Percentiles rank a stretch among this genome's conserved stretches.
phyloP scores from a whole-genome alignment of 2,797 vertebrate species.

The Anisognathus igniventris region DNA sequence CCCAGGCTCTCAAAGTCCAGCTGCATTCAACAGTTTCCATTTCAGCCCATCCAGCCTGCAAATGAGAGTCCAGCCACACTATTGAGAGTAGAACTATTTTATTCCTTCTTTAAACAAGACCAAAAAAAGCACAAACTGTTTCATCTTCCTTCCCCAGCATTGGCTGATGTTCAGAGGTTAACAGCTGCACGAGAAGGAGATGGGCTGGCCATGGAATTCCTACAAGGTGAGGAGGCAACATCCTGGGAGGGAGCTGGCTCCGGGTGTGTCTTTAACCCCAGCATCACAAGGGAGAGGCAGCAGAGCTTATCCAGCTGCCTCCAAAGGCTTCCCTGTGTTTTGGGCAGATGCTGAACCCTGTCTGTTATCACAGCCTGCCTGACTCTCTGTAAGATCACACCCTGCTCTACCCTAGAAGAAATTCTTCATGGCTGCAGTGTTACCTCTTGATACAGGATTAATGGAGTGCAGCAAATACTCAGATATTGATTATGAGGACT shows the following conservation, averaged over 20 bases:
- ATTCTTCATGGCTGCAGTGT: not conserved
- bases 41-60: not conserved
- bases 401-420: not conserved
- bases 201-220: not conserved
- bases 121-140: not conserved
- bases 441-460: not conserved
- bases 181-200: not conserved
- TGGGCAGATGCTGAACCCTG: not conserved
- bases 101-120: not conserved
- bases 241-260: not conserved
- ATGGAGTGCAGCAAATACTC: not conserved
- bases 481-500: not conserved
- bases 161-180: not conserved
- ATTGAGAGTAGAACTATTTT: not conserved
- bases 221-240: not conserved
- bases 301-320: not conserved
- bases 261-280: not conserved
- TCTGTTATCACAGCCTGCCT: not conserved
- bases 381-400: not conserved
- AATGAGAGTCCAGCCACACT: not conserved
- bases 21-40: fast-evolving
- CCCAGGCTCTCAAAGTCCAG: not conserved
- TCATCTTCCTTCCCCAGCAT: not conserved
- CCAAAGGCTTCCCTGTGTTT: not conserved
- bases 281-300: not conserved